These are phyloP conservation scores for Brachionus paranguensis DNA, from an alignment of 1,140 invertebrate species.

Conservation along the genomic window DNA sequence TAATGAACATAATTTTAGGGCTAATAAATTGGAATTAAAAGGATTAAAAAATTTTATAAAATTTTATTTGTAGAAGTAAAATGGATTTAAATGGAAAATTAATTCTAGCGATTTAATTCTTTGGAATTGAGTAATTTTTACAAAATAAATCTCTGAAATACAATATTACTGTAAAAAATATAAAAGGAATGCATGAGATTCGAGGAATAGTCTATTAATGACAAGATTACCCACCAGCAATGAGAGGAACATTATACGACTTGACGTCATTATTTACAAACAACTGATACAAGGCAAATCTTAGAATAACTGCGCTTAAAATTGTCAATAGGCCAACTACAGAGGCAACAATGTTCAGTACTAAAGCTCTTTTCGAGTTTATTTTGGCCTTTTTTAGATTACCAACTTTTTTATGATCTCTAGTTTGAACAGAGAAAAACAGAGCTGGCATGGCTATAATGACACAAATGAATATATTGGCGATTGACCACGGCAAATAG, in stretches of 20 bases:
- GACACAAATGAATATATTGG: constrained; percentile 38
- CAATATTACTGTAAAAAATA: constrained; percentile 12
- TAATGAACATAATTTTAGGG: no score
- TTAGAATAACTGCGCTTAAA: constrained; percentile 4
- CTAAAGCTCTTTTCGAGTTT: constrained; percentile 16
- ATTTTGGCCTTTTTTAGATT: constrained; percentile 29
- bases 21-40: neutral
- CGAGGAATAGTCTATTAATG: neutral
- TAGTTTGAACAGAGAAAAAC: constrained; percentile 35
- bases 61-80: neutral
- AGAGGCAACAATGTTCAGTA: constrained; percentile 29
- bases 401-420: constrained; percentile 22
- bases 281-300: constrained; percentile 36
- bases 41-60: neutral
- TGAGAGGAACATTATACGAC: constrained; percentile 33
- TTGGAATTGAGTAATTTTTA: neutral
- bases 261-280: constrained; percentile 33
- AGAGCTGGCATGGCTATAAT: constrained; percentile 30
- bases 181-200: neutral
- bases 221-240: neutral
- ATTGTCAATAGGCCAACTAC: constrained; percentile 26
- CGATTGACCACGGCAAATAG: constrained; percentile 37
- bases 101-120: neutral
- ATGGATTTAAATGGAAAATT: neutral
- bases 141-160: neutral